Base-by-base conservation (phyloP, 1,140 invertebrate genomes). In the Danaus plexippus region DNA sequence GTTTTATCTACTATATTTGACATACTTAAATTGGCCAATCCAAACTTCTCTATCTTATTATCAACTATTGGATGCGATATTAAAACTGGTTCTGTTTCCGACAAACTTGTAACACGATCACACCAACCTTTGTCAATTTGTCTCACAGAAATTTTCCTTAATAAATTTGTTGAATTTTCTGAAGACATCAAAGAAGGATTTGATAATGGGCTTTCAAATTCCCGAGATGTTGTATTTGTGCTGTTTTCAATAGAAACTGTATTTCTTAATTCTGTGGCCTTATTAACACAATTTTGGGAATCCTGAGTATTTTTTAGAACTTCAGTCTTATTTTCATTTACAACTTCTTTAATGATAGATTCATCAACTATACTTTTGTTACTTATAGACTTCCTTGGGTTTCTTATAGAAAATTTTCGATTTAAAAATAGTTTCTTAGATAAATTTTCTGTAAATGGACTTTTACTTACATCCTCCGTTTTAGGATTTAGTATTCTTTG, bases 391-490 rank as follows among this genome's bases (percentile, higher is more conserved):
- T 95, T 95, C 71, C 93, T 88, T 10, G 93, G 93, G 87, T 95
- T 94, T 58, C 93, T 85, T 71, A 94, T 91, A 15, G 89, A 88
- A 78, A 94, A 92, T 72, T 85, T 91, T 54, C 90, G 88, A 45
- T 89, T 89, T 43, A 90, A 88, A 80, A 94, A 94, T 52, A 94
- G 84, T 73, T 94, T 94, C 69, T 92, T 89, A 2, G 91, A 90
- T n/a, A 92, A 81, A 64, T 88, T 76, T 85, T 80, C 73, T 61
- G 69, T 61, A 66, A 68, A 81, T 57, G 65, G 64, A 57, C 61
- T 75, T 32, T 63, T 40, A 7, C 56, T 40, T 47, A 63, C 48
- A 11, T 51, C 47, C 52, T 67, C 64, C 52, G 52, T 66, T 71
- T 67, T 59, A 89, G 92, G 91, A 92, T 52, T 88, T 54, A 79